Evolutionary conservation across 2,797 vertebrate genomes (phyloP).

Genomic region (Saguinus oedipus): DNA sequence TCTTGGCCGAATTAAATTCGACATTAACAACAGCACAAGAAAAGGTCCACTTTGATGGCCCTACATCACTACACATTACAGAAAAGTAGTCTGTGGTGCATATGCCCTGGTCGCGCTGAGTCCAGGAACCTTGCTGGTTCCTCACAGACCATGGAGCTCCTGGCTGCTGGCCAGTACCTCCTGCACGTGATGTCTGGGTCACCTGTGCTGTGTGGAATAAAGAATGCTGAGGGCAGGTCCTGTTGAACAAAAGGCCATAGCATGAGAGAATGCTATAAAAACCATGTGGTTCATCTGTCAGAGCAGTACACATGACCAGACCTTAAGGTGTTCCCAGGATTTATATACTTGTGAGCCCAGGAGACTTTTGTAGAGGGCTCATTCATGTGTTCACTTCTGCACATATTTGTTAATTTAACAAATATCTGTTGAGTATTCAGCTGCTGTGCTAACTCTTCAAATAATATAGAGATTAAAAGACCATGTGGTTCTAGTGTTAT

Average conservation of each 20-base stretch:
- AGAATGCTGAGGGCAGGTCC: not conserved
- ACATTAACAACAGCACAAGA: not conserved
- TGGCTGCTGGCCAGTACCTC: not conserved
- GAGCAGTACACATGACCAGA: not conserved
- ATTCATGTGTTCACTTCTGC: not conserved
- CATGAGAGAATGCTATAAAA: not conserved
- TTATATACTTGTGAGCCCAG: not conserved
- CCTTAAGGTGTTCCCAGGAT: not conserved
- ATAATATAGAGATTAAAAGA: not conserved
- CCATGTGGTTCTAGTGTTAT: not conserved
- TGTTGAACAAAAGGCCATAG: not conserved
- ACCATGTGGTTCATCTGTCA: not conserved
- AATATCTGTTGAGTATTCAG: not conserved
- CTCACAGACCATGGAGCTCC: not conserved
- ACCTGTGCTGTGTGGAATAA: not conserved
- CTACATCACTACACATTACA: not conserved
- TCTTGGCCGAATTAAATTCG: slow-evolving; percentile 34
- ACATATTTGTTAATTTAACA: slow-evolving; percentile 1
- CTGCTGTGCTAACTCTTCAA: not conserved
- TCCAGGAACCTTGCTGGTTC: not conserved
- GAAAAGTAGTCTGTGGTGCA: not conserved
- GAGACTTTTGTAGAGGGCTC: not conserved
- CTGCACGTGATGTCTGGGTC: rapidly evolving
- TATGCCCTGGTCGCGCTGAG: not conserved
- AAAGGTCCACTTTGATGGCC: not conserved